phyloP scores from a whole-genome alignment of 1,140 invertebrate species.

The Macrobrachium nipponense region DNA sequence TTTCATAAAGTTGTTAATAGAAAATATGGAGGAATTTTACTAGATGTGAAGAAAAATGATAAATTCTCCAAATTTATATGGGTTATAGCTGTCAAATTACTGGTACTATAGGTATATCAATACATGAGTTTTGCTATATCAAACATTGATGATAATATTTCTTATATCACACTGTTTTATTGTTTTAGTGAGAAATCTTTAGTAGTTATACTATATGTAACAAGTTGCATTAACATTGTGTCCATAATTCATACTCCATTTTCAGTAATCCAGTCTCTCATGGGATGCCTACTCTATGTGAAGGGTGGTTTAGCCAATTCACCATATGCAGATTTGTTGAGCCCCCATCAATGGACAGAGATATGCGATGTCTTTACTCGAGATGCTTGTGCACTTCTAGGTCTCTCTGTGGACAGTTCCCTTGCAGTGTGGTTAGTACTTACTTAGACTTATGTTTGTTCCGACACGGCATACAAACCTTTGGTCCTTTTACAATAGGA shows the following conservation, averaged over 20 bases:
- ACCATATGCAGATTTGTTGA: slow-evolving; percentile 83
- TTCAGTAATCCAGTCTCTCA: slow-evolving; percentile 80
- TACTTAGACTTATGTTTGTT: not conserved
- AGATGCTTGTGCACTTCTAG: slow-evolving; percentile 91
- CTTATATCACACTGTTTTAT: too few species aligned
- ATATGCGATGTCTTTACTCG: slow-evolving; percentile 91
- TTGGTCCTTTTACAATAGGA: too few species aligned
- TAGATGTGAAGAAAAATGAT: too few species aligned
- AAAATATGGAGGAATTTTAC: too few species aligned
- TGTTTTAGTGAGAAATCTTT: not conserved
- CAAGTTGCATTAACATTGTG: slow-evolving; percentile 70
- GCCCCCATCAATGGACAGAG: slow-evolving; percentile 84
- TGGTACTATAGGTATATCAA: too few species aligned
- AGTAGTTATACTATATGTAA: not conserved
- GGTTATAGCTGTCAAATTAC: too few species aligned
- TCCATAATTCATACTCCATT: not conserved
- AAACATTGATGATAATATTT: too few species aligned
- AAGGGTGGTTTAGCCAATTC: slow-evolving; percentile 83
- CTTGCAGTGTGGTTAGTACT: slow-evolving; percentile 75
- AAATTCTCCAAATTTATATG: too few species aligned
- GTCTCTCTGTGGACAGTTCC: slow-evolving; percentile 88
- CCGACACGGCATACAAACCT: too few species aligned
- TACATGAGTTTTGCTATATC: too few species aligned
- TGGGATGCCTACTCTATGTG: slow-evolving; percentile 88
- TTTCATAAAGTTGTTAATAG: too few species aligned